Percentiles rank a stretch among this genome's conserved stretches.
Conservation (phyloP, 2,113 vertebrate species). For the Chaetorhynchus papuensis region DNA sequence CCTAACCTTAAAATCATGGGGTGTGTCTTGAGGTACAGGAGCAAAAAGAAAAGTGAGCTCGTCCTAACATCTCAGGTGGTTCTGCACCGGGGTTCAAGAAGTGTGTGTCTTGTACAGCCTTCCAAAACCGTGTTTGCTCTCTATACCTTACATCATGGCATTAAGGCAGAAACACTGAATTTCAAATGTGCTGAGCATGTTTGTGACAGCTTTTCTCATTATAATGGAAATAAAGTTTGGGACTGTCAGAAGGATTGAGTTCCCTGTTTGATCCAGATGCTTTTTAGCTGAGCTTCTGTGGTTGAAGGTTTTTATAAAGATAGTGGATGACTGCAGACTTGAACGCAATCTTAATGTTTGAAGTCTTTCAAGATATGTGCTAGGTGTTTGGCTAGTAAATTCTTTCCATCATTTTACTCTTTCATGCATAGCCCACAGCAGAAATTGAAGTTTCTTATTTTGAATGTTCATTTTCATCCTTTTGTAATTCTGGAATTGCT, state of each 20-base stretch:
- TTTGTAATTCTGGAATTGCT: not conserved
- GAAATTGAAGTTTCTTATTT: not conserved
- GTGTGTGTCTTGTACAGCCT: not conserved
- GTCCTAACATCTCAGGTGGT: not conserved
- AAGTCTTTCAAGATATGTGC: not conserved
- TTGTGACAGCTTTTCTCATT: not conserved
- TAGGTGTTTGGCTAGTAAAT: not conserved
- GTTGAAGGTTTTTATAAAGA: not conserved
- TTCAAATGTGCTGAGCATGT: not conserved
- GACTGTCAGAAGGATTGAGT: not conserved
- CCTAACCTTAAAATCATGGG: not conserved
- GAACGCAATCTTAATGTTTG: not conserved
- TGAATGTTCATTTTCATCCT: not conserved
- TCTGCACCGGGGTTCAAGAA: not conserved
- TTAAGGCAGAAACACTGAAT: not conserved
- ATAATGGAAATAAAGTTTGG: not conserved
- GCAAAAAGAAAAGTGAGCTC: not conserved
- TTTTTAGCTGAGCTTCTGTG: not conserved
- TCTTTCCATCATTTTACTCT: not conserved
- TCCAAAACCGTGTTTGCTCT: not conserved
- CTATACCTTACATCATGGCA: not conserved
- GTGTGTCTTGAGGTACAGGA: not conserved
- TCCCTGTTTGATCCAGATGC: not conserved
- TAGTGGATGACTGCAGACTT: not conserved
- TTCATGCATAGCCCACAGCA: not conserved